A percentile compares a stretch with the other conserved stretches of the same genome.
These are phyloP conservation scores for Tetragonula clypearis DNA, from an alignment of 1,140 invertebrate species.

Conservation along the genomic window DNA sequence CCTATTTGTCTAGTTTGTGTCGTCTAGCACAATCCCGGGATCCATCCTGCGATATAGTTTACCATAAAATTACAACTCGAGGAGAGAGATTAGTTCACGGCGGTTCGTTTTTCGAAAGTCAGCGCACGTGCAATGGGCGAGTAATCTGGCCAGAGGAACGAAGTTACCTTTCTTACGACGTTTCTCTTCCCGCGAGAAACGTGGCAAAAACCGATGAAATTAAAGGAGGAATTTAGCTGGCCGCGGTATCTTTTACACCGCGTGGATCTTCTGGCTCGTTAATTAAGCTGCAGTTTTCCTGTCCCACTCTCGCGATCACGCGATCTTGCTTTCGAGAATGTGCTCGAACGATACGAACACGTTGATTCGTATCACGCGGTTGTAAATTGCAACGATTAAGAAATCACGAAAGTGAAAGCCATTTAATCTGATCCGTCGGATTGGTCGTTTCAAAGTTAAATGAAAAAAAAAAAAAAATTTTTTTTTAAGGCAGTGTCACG, in stretches of 20 bases:
- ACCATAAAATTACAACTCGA: neutral
- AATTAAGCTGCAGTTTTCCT: neutral
- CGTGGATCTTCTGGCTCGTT: neutral
- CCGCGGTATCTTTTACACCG: neutral
- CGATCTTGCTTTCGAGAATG: neutral
- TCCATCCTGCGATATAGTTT: neutral
- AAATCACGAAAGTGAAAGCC: neutral
- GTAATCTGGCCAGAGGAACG: neutral
- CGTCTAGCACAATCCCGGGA: too few relatives aligned
- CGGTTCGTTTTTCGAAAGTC: neutral
- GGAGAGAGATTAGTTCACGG: neutral
- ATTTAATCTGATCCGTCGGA: neutral
- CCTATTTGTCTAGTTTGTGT: too few relatives aligned
- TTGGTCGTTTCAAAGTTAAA: neutral
- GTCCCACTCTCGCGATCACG: neutral
- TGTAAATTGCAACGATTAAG: neutral
- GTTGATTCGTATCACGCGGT: neutral
- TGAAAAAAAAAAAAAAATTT: neutral
- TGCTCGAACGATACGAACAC: neutral
- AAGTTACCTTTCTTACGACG: constrained; percentile 6
- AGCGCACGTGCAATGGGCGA: neutral
- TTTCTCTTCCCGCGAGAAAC: neutral
- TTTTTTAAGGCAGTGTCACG: neutral
- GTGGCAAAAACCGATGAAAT: neutral
- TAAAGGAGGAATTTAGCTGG: neutral